phyloP scores from a whole-genome alignment of 2,113 vertebrate genomes.

The Marmota flaviventris region DNA sequence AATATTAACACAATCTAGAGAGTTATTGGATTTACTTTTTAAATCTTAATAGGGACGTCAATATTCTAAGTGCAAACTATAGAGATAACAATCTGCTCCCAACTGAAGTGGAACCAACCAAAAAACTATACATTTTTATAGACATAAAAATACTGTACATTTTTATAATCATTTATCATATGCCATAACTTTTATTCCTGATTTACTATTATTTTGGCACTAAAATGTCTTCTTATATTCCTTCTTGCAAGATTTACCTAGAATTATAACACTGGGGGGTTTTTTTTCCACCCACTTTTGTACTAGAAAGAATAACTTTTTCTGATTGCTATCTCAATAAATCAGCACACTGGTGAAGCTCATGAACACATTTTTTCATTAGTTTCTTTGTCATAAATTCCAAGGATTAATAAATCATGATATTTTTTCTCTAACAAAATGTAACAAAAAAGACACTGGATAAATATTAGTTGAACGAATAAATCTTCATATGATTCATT shows the following conservation, averaged over 20 bases:
- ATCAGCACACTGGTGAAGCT: conserved; percentile 25
- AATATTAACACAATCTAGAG: conserved; percentile 77
- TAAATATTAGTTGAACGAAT: not conserved
- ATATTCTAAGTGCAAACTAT: conserved; percentile 48
- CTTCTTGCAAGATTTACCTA: conserved; percentile 67
- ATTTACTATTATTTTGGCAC: conserved; percentile 52
- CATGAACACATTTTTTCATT: conserved; percentile 54
- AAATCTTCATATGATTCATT: not conserved
- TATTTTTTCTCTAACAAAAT: conserved; percentile 52
- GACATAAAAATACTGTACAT: not conserved
- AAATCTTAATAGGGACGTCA: conserved; percentile 72
- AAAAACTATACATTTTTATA: conserved; percentile 21
- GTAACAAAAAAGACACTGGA: conserved; percentile 7
- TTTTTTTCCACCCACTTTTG: not conserved
- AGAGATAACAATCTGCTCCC: conserved; percentile 38
- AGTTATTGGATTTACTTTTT: conserved; percentile 64
- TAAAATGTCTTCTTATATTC: conserved; percentile 23
- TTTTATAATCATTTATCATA: conserved; percentile 60
- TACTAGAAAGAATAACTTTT: conserved; percentile 50
- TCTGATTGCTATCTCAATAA: conserved; percentile 45
- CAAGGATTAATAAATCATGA: conserved; percentile 46
- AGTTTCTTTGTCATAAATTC: conserved; percentile 63
- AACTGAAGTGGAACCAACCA: conserved; percentile 64
- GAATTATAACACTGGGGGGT: not conserved
- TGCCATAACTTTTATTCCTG: conserved; percentile 51